These are phyloP conservation scores for Ochropleura plecta DNA, from an alignment of 2,888 invertebrate species.

Conservation along the genomic window DNA sequence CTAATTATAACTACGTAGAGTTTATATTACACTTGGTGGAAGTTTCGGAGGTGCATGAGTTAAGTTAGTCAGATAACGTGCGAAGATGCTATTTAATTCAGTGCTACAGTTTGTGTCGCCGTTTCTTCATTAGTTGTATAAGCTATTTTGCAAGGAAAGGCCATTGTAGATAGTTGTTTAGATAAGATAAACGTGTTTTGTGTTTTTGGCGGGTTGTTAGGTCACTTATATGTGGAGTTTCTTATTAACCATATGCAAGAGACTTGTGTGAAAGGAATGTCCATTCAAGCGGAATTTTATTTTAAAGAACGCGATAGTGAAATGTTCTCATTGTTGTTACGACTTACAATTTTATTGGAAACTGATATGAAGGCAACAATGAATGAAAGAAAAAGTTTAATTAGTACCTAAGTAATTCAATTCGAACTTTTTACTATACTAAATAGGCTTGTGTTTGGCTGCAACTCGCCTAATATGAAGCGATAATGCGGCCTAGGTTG, in stretches of 20 bases:
- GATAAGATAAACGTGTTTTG: slow-evolving; percentile 37
- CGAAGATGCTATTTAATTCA: slow-evolving; percentile 68
- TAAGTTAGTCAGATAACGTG: slow-evolving; percentile 67
- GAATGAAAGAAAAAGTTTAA: neutral
- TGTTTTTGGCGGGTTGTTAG: slow-evolving; percentile 40
- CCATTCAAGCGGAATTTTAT: neutral
- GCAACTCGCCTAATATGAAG: too few relatives aligned
- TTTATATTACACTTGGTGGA: slow-evolving; percentile 25
- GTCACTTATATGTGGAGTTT: slow-evolving; percentile 28
- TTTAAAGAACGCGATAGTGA: neutral
- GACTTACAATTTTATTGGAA: neutral
- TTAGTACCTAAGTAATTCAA: neutral
- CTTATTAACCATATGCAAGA: neutral
- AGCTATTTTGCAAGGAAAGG: slow-evolving; percentile 66
- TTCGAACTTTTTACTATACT: neutral
- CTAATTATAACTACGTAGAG: slow-evolving; percentile 41
- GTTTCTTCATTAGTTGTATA: slow-evolving; percentile 72
- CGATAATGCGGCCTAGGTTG: too few relatives aligned
- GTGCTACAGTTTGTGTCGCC: slow-evolving; percentile 66
- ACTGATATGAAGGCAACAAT: neutral
- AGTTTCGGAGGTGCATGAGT: slow-evolving; percentile 21
- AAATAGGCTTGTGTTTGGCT: too few relatives aligned
- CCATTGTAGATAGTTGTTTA: slow-evolving; percentile 46
- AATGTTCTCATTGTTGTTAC: neutral
- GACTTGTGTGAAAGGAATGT: neutral